Conservation (phyloP, 2,113 vertebrate species). For the Nettapus auritus region DNA sequence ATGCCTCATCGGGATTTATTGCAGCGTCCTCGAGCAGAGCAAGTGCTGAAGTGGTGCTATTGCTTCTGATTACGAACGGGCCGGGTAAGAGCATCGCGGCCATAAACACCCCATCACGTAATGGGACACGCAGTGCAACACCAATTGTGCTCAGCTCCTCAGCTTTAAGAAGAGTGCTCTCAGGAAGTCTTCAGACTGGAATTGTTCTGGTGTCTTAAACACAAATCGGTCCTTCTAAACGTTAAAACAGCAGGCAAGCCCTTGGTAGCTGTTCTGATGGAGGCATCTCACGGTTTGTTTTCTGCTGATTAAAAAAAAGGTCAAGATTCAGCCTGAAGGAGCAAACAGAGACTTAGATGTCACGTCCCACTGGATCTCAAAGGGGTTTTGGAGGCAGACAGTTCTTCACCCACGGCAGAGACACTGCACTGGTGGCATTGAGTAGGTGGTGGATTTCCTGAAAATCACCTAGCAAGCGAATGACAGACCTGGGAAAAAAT, state of each 20-base stretch:
- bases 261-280: background rate
- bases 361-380: background rate
- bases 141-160: constrained; percentile 25
- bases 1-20: constrained; percentile 56
- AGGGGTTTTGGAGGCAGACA: background rate
- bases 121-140: constrained; percentile 21
- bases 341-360: background rate
- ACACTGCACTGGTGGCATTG: background rate
- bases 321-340: background rate
- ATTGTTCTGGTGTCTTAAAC: constrained; percentile 9
- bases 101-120: constrained; percentile 46
- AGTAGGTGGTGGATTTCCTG: background rate
- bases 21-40: constrained; percentile 36
- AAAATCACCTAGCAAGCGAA: background rate
- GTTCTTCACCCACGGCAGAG: background rate
- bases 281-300: background rate
- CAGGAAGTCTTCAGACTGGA: constrained; percentile 34
- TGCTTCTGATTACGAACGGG: constrained; percentile 61
- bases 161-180: constrained; percentile 45
- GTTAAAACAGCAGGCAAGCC: background rate
- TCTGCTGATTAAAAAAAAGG: background rate
- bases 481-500: background rate
- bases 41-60: constrained; percentile 38
- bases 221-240: constrained; percentile 14
- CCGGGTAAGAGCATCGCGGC: constrained; percentile 6